Percentiles rank a stretch among this genome's conserved stretches.
Evolutionary conservation across 2,797 vertebrate genomes (phyloP).

Genomic region (Argya squamiceps): DNA sequence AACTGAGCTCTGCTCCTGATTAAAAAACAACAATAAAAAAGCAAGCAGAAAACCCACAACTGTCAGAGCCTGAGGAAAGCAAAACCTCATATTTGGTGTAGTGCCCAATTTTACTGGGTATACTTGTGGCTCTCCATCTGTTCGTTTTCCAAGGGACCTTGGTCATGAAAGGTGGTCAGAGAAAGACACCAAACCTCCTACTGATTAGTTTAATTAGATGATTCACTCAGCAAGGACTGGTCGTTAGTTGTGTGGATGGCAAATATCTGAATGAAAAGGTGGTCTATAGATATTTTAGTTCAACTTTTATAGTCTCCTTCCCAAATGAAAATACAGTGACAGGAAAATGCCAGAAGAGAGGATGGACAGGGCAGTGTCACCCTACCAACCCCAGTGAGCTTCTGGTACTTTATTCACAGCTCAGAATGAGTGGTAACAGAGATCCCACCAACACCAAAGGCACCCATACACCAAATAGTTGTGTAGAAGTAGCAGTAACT

Average conservation of each 20-base stretch:
- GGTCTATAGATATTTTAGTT: neutral
- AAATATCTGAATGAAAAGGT: neutral
- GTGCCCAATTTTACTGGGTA: neutral
- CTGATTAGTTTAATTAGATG: slow-evolving; percentile 1
- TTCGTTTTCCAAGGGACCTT: neutral
- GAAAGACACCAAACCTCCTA: neutral
- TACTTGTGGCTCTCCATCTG: neutral
- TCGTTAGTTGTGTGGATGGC: neutral
- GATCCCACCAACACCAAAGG: neutral
- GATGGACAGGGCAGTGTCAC: neutral
- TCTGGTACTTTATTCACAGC: neutral
- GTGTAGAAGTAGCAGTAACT: neutral
- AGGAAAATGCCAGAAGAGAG: neutral
- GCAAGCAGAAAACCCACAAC: neutral
- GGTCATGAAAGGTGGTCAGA: neutral
- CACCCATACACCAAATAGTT: rapidly evolving
- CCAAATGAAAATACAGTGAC: neutral
- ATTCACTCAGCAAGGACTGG: neutral
- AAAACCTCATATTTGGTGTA: neutral
- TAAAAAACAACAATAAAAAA: neutral
- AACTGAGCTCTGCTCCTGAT: neutral
- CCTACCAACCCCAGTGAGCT: neutral
- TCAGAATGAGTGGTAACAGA: neutral
- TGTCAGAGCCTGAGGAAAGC: neutral
- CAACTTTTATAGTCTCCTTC: neutral